These are phyloP conservation scores for Tor tambroides DNA, from an alignment of 2,113 vertebrate species.

Conservation along the genomic window DNA sequence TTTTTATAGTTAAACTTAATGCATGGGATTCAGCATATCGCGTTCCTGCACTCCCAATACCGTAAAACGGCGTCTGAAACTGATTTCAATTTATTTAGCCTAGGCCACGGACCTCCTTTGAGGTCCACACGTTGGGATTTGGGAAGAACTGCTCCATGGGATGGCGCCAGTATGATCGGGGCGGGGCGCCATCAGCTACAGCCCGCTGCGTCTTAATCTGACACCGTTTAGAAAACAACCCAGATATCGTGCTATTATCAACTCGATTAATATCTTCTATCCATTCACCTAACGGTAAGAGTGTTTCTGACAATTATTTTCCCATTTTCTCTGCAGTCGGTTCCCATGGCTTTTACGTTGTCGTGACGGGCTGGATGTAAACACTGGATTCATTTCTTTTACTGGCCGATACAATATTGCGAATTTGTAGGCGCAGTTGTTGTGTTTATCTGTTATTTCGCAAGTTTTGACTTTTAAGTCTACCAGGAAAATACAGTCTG, in stretches of 20 bases:
- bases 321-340: not conserved
- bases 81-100: not conserved
- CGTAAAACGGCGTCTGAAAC: not conserved
- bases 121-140: too few species aligned
- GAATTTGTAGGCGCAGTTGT: not conserved
- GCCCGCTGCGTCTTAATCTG: not conserved
- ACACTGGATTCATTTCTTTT: not conserved
- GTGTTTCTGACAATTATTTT: not conserved
- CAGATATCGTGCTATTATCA: not conserved
- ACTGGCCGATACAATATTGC: not conserved
- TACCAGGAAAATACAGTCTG: not conserved
- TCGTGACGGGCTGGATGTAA: slow-evolving; percentile 23
- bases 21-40: not conserved
- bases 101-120: too few species aligned
- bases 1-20: too few species aligned
- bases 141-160: not conserved
- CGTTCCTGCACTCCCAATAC: too few species aligned
- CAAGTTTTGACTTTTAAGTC: not conserved
- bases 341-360: not conserved
- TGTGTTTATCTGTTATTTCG: too few species aligned
- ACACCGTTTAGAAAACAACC: not conserved
- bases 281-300: slow-evolving; percentile 16
- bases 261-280: not conserved
- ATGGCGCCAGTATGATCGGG: not conserved
- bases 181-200: slow-evolving; percentile 27